Percentiles rank a stretch among this genome's conserved stretches.
These are phyloP conservation scores for Esperia sulphurella DNA, from an alignment of 2,888 invertebrate genomes.

Conservation along the genomic window DNA sequence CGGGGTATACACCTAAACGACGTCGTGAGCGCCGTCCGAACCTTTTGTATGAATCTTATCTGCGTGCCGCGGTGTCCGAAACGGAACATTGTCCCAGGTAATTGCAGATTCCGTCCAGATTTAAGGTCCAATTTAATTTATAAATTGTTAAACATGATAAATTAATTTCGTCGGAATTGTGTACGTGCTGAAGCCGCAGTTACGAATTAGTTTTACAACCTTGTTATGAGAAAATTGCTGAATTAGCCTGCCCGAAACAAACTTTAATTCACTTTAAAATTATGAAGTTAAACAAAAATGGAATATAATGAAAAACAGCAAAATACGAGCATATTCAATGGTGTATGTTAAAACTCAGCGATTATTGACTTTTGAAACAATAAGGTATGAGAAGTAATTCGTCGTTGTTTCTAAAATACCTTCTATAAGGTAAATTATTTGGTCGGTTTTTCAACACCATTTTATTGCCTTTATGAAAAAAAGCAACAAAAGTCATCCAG, in stretches of 20 bases:
- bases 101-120: slow-evolving; percentile 14
- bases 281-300: too few species aligned
- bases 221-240: neutral
- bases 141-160: slow-evolving; percentile 9
- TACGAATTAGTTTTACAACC: slow-evolving; percentile 6
- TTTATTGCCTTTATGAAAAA: too few species aligned
- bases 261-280: too few species aligned
- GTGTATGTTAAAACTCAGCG: too few species aligned
- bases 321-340: too few species aligned
- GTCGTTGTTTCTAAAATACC: too few species aligned
- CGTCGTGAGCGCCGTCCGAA: slow-evolving; percentile 29
- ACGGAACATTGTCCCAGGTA: slow-evolving; percentile 17
- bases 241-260: neutral
- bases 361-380: too few species aligned
- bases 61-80: slow-evolving; percentile 32
- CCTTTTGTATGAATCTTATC: slow-evolving; percentile 39
- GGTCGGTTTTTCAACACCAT: too few species aligned
- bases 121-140: slow-evolving; percentile 10
- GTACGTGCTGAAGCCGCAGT: slow-evolving; percentile 3
- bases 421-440: too few species aligned
- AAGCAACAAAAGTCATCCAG: too few species aligned
- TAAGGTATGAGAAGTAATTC: too few species aligned
- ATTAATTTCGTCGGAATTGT: slow-evolving; percentile 7
- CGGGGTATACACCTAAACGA: slow-evolving; percentile 20
- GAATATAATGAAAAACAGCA: too few species aligned